These are phyloP conservation scores for Plagodis pulveraria DNA, from an alignment of 2,888 invertebrate species.

Conservation along the genomic window DNA sequence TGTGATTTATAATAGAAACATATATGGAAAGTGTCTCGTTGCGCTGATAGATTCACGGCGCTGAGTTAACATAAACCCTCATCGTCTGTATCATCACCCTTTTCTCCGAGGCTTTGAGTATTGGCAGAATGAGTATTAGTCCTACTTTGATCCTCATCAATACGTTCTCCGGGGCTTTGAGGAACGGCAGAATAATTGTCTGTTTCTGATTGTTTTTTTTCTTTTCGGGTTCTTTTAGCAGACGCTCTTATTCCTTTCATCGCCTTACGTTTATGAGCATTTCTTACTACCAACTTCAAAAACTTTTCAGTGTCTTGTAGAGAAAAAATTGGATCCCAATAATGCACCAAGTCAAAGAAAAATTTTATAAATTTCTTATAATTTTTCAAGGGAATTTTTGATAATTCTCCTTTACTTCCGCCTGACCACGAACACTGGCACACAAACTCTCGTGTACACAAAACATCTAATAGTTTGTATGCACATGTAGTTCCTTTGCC, in stretches of 20 bases:
- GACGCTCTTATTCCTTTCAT: constrained; percentile 22
- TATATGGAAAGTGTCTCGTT: no score
- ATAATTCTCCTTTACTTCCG: constrained; percentile 18
- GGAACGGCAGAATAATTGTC: no score
- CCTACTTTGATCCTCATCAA: no score
- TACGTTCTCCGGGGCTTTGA: no score
- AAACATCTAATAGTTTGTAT: constrained; percentile 21
- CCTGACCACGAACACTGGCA: constrained; percentile 27
- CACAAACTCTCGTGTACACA: constrained; percentile 25
- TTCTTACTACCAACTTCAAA: constrained; percentile 16
- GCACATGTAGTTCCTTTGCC: constrained; percentile 26
- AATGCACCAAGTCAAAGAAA: constrained; percentile 22
- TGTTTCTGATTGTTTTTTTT: constrained; percentile 14
- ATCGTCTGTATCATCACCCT: no score
- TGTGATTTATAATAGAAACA: no score
- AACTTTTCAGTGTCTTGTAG: constrained; percentile 22
- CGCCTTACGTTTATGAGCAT: constrained; percentile 19
- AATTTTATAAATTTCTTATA: constrained; percentile 23
- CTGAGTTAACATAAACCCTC: no score
- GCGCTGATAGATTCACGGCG: no score
- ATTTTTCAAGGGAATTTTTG: constrained; percentile 19
- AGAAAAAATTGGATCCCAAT: constrained; percentile 23
- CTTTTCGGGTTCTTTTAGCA: constrained; percentile 12
- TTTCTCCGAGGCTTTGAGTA: no score
- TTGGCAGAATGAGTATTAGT: no score